Conservation (phyloP, 2,797 vertebrate species). For the Gymnoscopelus braueri region DNA sequence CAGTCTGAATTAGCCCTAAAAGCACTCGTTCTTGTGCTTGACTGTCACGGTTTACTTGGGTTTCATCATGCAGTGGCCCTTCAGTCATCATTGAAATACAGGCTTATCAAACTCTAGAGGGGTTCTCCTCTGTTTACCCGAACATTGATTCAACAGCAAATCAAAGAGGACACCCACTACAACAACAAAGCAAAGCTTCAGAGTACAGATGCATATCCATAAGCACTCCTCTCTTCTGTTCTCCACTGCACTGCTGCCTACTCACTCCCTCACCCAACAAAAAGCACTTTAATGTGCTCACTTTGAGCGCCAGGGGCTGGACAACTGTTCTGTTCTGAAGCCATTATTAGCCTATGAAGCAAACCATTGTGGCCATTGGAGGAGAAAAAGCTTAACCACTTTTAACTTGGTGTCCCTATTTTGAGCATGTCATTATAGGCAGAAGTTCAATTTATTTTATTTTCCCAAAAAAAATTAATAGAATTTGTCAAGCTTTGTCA, state of each 20-base stretch:
- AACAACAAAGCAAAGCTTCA: constrained; percentile 44
- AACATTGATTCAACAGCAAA: constrained; percentile 48
- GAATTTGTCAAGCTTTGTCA: too few species aligned
- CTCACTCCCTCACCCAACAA: constrained; percentile 68
- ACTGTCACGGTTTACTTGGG: constrained; percentile 27
- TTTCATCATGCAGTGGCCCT: constrained; percentile 35
- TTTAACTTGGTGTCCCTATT: too few species aligned
- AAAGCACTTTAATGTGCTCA: constrained; percentile 68
- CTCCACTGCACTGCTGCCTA: constrained; percentile 65
- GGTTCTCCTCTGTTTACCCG: constrained; percentile 17
- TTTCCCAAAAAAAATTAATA: too few species aligned
- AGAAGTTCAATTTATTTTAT: too few species aligned
- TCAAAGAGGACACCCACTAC: constrained; percentile 52
- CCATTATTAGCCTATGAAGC: constrained; percentile 52
- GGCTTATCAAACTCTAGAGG: constrained; percentile 23
- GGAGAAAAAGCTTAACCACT: too few species aligned
- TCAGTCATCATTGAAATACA: constrained; percentile 36
- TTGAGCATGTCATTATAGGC: too few species aligned
- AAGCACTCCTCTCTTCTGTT: constrained; percentile 57
- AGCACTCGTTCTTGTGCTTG: neutral
- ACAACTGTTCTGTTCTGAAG: constrained; percentile 72
- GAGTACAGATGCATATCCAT: constrained; percentile 62
- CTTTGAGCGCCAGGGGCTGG: constrained; percentile 63
- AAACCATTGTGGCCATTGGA: constrained; percentile 43
- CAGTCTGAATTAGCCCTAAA: too few species aligned